Base-by-base conservation (phyloP, 2,113 vertebrate genomes). In the Callopanchax toddi region DNA sequence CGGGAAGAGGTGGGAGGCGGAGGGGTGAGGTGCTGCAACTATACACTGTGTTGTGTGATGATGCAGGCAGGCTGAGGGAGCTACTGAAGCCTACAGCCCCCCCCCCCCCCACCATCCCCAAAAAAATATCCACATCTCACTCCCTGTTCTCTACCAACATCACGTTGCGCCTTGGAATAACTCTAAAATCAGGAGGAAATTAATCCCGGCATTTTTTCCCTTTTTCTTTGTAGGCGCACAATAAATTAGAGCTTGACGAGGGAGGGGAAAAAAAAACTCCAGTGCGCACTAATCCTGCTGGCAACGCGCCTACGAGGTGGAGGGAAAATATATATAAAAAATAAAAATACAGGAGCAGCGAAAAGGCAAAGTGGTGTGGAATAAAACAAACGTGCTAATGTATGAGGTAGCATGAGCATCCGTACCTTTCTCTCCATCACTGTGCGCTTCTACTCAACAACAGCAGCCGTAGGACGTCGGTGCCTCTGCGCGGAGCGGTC, bases 341-440 rank as follows among this genome's bases (percentile, higher is more conserved):
- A 21, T 69, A 81, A 82, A 51, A 54, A 49, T 58, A 48, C 72
- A 46, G 22, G 81, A 57, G 60, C 74, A 34, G 52, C 44, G 23
- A 78, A n/a, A n/a, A n/a, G 74, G 57, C 66, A 58, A 56, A 78
- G 60, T 63, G 71, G 52, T 67, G 76, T 23, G 55, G 58, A 63
- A 80, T 68, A 63, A 80, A 68, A 86, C 72, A 76, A 82, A 79
- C 15, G 63, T 71, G 71, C 73, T 74, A 80, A 71, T 66, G 62
- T 61, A 67, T 29, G 74, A 68, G 74, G 71, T 61, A 78, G 70
- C 74, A 74, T 12, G 54, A 86, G 65, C 85, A 75, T 74, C 82
- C 92, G 56, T 93, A 93, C 92, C 92, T 93, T 93, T 82, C 92
- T 92, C 89, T 93, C 92, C 92, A 93, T 93, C 85, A 85, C 85